phyloP scores from a whole-genome alignment of 1,140 invertebrate species.

The Orius insidiosus region DNA sequence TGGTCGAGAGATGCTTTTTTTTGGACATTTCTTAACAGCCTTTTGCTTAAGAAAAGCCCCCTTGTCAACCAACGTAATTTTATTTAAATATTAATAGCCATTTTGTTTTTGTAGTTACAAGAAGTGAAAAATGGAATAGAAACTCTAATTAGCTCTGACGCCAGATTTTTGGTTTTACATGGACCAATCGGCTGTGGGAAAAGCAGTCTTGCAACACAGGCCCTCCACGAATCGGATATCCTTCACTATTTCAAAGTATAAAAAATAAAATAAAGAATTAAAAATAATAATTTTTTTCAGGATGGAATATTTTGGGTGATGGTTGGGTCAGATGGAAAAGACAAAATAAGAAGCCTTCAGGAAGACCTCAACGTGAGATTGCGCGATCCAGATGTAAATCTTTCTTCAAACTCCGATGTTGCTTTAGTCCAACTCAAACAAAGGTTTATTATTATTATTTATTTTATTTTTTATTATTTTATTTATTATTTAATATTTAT shows the following conservation, averaged over 20 bases:
- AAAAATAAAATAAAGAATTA: too few relatives aligned
- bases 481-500: too few relatives aligned
- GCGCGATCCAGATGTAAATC: background rate
- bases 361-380: constrained; percentile 1
- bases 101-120: too few relatives aligned
- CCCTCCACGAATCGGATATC: constrained; percentile 30
- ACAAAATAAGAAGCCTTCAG: background rate
- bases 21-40: too few relatives aligned
- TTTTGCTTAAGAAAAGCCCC: too few relatives aligned
- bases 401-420: background rate
- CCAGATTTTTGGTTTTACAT: constrained; percentile 31
- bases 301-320: constrained; percentile 1
- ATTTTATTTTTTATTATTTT: background rate
- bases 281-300: background rate
- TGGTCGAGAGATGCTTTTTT: too few relatives aligned
- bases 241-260: background rate
- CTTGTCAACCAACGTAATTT: too few relatives aligned
- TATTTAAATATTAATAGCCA: too few relatives aligned
- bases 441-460: background rate
- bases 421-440: background rate
- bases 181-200: constrained; percentile 56
- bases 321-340: constrained; percentile 4
- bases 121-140: too few relatives aligned
- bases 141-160: too few relatives aligned
- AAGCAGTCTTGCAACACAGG: constrained; percentile 40